Conservation (phyloP, 1,140 invertebrate species). For the Drosophila cardini region DNA sequence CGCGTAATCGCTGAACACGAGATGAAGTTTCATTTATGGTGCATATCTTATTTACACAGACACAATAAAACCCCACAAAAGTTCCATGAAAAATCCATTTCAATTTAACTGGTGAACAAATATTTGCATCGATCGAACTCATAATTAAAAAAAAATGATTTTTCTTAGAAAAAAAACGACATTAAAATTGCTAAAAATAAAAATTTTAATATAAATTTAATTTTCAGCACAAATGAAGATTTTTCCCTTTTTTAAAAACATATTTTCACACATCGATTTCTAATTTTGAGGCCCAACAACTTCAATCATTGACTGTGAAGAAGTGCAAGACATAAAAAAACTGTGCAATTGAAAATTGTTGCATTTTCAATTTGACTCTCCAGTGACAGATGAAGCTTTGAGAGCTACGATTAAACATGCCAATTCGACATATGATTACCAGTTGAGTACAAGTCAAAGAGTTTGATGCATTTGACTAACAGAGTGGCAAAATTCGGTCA, state of each 20-base stretch:
- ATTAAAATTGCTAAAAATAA: no score
- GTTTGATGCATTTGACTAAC: conserved; percentile 1
- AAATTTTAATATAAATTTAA: no score
- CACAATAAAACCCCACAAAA: conserved; percentile 5
- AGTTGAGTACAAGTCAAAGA: conserved; percentile 16
- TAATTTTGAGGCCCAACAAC: not conserved
- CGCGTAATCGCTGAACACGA: conserved; percentile 17
- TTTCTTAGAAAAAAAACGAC: no score
- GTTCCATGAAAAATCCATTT: conserved; percentile 1
- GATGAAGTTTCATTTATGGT: conserved; percentile 22
- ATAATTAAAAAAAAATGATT: no score
- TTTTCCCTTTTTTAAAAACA: no score
- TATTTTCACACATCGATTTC: no score
- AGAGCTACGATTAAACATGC: conserved; percentile 15
- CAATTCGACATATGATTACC: conserved; percentile 11
- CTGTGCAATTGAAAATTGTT: no score
- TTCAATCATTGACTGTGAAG: not conserved
- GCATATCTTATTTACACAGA: conserved; percentile 35
- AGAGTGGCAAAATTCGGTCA: conserved; percentile 10
- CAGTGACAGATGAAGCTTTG: conserved; percentile 18
- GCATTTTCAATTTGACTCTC: not conserved
- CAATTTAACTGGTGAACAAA: conserved; percentile 9
- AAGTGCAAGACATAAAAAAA: conserved; percentile 25
- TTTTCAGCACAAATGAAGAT: no score
- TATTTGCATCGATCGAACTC: not conserved